Conservation (phyloP, 2,113 vertebrate genomes). For the Ginglymostoma cirratum region DNA sequence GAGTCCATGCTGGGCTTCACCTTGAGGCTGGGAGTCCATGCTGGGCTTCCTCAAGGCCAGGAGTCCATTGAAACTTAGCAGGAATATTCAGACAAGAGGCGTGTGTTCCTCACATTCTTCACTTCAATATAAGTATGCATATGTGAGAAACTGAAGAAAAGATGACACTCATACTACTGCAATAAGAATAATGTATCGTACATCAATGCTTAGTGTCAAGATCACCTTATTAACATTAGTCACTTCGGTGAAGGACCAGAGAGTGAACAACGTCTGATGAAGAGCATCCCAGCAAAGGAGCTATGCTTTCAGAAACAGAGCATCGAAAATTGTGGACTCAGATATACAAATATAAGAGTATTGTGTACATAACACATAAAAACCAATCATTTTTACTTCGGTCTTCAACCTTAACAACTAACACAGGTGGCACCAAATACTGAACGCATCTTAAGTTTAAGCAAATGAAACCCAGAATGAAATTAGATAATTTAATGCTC, state of each 20-base stretch:
- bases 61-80: no score
- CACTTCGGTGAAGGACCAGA: background rate
- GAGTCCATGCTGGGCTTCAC: no score
- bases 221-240: background rate
- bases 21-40: no score
- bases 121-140: no score
- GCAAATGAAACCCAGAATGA: background rate
- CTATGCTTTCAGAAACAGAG: background rate
- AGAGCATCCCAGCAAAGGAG: background rate
- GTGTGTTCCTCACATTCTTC: no score
- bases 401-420: background rate
- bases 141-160: background rate
- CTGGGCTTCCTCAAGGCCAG: no score
- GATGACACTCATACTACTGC: background rate
- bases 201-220: background rate
- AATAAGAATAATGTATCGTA: background rate
- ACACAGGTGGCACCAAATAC: background rate
- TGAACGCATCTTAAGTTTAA: background rate
- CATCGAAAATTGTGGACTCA: background rate
- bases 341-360: background rate
- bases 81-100: no score
- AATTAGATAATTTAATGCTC: background rate
- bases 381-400: background rate
- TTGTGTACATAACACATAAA: background rate
- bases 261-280: background rate